Conservation (phyloP, 1,140 invertebrate genomes). For the Drosophila micromelanica region DNA sequence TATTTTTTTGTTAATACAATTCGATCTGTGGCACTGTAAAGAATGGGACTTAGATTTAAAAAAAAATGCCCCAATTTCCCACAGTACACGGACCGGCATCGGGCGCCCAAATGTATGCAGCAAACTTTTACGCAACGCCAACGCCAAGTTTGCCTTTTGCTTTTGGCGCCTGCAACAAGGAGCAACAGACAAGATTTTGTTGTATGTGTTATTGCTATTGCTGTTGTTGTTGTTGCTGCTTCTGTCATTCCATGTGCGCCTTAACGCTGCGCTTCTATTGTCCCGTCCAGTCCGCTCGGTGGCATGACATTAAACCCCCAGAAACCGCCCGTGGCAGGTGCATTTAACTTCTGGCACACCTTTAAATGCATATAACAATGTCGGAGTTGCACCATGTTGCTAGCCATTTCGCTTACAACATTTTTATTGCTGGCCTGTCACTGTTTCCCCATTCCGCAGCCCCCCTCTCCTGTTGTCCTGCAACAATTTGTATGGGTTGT, state of each 20-base stretch:
- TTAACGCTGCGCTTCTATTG: slow-evolving; percentile 46
- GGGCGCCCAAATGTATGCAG: slow-evolving; percentile 38
- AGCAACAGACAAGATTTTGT: slow-evolving; percentile 48
- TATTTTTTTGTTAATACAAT: no score
- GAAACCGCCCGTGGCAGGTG: slow-evolving; percentile 64
- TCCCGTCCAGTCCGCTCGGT: slow-evolving; percentile 20
- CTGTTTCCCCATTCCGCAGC: neutral
- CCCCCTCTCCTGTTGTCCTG: slow-evolving; percentile 15
- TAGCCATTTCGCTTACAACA: slow-evolving; percentile 37
- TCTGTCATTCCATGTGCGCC: slow-evolving; percentile 19
- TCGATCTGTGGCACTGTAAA: no score
- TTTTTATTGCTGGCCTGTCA: slow-evolving; percentile 58
- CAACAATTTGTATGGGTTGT: slow-evolving; percentile 53
- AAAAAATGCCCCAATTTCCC: no score
- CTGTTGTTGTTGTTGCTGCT: slow-evolving; percentile 5
- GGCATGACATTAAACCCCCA: slow-evolving; percentile 35
- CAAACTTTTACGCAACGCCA: slow-evolving; percentile 58
- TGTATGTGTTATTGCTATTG: slow-evolving; percentile 24
- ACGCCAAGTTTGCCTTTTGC: slow-evolving; percentile 43
- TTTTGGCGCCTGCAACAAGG: slow-evolving; percentile 63
- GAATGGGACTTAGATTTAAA: no score
- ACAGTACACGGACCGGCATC: neutral
- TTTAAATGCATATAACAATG: slow-evolving; percentile 65
- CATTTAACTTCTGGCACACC: slow-evolving; percentile 77
- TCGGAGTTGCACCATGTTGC: slow-evolving; percentile 47